These are phyloP conservation scores for Gymnothorax javanicus DNA, from an alignment of 2,797 vertebrate genomes.

Conservation along the genomic window DNA sequence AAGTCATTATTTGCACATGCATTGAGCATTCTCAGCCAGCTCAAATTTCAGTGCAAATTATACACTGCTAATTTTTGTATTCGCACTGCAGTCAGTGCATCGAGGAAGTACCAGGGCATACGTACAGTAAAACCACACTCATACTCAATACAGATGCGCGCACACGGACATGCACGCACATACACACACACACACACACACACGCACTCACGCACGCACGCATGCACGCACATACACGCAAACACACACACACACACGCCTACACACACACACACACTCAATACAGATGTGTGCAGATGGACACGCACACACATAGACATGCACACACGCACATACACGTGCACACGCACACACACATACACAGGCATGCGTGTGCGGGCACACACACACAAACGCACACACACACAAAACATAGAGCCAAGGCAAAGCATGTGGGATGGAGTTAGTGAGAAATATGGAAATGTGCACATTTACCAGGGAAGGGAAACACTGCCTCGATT, in stretches of 20 bases:
- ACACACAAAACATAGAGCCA: not conserved
- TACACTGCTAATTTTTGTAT: not conserved
- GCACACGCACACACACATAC: not conserved
- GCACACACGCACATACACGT: too few species aligned
- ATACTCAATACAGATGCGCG: too few species aligned
- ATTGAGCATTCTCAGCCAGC: not conserved
- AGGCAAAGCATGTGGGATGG: not conserved
- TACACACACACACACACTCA: too few species aligned
- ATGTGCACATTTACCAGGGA: not conserved
- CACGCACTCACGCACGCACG: too few species aligned
- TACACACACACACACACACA: too few species aligned
- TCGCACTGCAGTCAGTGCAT: not conserved
- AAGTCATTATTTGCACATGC: not conserved
- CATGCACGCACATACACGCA: too few species aligned
- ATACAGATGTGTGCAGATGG: too few species aligned
- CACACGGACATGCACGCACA: too few species aligned
- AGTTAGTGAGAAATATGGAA: not conserved
- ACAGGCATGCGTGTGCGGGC: not conserved
- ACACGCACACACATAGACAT: too few species aligned
- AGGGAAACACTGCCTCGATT: not conserved
- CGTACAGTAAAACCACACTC: too few species aligned
- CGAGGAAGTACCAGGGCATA: too few species aligned
- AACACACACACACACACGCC: too few species aligned
- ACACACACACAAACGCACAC: not conserved
- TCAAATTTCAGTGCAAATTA: not conserved